Evolutionary conservation across 2,113 vertebrate species (phyloP), one percentile per base, ranked within the genome.

Genomic region (Crotalus viridis): DNA sequence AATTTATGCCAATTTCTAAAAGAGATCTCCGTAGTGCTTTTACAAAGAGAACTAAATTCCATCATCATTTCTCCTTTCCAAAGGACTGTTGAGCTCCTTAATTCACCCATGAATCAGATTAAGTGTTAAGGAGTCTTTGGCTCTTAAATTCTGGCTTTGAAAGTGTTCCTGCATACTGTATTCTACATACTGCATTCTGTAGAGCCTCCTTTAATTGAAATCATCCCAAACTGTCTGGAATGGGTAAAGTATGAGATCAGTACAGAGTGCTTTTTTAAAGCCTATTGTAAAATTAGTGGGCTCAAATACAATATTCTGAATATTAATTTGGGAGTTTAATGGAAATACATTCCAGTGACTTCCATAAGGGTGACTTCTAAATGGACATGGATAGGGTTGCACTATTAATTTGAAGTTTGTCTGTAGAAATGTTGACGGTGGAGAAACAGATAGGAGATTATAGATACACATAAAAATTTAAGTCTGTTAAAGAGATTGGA

Each of bases 1-100:
- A 95, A 92, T 97, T 95, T 90, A 55, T 87, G 94, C 85, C 96
- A 92, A 93, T 85, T 95, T 97, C 61, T 96, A 93, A 96, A 94
- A 93, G 91, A 86, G 89, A 86, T 95, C 93, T 95, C 93, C 94
- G 51, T 88, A 92, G 52, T 21, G 55, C 91, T 97, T n/a, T 94
- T 92, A 94, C 90, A 97, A 94, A 96, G 88, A 81, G 1, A n/a
- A 61, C n/a, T 64, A 89, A 94, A 92, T 91, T 5, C 21, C 81
- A 88, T 93, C 91, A 96, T 95, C 93, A 89, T 96, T 48, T 89
- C 93, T 51, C 56, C 81, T 90, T 4, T 93, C 48, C 93, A 95
- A 94, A 52, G 88, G 89, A 93, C 88, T 26, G 94, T 28, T 22
- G 13, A 46, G 89, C 91, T 93, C 26, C 93, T 88, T 90, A 93